Evolutionary conservation across 2,113 vertebrate species (phyloP).

Genomic region (Callocephalon fimbriatum): DNA sequence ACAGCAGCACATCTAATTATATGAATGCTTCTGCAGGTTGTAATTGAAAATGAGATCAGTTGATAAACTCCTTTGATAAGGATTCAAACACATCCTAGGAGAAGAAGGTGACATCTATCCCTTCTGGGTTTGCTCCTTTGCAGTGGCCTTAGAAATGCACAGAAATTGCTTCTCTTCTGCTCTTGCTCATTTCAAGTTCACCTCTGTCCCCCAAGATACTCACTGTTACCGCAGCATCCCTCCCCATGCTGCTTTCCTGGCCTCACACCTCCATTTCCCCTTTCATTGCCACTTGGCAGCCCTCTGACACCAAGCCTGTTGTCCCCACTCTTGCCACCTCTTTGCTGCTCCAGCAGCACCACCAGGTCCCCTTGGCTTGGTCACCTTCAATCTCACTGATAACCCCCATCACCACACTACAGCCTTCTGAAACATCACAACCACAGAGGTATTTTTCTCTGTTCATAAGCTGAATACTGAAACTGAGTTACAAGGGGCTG

Average conservation of each 20-base stretch:
- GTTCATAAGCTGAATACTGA: not conserved
- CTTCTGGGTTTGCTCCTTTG: not conserved
- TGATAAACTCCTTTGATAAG: not conserved
- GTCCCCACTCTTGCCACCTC: not conserved
- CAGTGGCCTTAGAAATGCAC: not conserved
- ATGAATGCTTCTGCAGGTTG: not conserved
- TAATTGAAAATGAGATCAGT: not conserved
- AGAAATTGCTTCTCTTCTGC: not conserved
- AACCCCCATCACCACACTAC: not conserved
- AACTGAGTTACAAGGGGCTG: not conserved
- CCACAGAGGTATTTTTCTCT: not conserved
- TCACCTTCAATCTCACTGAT: not conserved
- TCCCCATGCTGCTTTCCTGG: not conserved
- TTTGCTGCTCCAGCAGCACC: not conserved
- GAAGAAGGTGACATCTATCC: not conserved
- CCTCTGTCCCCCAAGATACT: not conserved
- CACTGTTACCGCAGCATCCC: not conserved
- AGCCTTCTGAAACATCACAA: not conserved
- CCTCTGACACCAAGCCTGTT: not conserved
- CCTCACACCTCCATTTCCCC: not conserved
- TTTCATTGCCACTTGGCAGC: not conserved
- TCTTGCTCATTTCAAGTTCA: not conserved
- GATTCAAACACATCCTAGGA: not conserved
- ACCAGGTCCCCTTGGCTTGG: not conserved
- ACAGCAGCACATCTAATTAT: slow-evolving; percentile 25